A percentile compares a stretch with the other conserved stretches of the same genome.
Evolutionary conservation across 2,113 vertebrate genomes (phyloP).

Genomic region (Raja brachyura): DNA sequence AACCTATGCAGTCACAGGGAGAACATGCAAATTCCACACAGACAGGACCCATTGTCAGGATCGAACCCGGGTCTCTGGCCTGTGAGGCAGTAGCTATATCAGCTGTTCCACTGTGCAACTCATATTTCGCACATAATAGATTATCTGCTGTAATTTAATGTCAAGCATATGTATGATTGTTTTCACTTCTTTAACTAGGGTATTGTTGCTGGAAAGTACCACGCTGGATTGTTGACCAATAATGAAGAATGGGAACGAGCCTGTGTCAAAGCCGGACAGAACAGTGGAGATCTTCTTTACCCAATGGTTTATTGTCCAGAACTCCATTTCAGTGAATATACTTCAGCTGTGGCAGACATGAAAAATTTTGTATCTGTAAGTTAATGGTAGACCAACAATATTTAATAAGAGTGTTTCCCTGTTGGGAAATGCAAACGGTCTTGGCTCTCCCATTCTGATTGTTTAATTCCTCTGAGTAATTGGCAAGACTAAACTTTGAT

Average conservation of each 20-base stretch:
- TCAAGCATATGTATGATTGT: neutral
- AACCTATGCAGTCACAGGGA: too few species aligned
- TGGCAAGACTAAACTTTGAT: too few species aligned
- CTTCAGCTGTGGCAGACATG: conserved; percentile 42
- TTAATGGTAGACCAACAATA: neutral
- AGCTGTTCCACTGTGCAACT: too few species aligned
- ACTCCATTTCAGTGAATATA: conserved; percentile 42
- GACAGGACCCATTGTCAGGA: too few species aligned
- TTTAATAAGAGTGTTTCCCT: neutral
- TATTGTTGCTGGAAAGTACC: conserved; percentile 39
- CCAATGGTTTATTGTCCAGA: conserved; percentile 40
- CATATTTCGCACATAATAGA: neutral
- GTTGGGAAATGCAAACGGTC: neutral
- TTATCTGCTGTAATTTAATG: neutral
- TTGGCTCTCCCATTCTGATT: neutral
- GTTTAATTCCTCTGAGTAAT: neutral
- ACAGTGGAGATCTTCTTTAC: conserved; percentile 40
- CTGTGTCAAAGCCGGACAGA: conserved; percentile 39
- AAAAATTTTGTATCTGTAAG: conserved; percentile 41
- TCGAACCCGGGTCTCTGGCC: too few species aligned
- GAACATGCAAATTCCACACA: too few species aligned
- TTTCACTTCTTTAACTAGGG: conserved; percentile 19
- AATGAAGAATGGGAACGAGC: conserved; percentile 40
- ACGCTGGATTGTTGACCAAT: conserved; percentile 40
- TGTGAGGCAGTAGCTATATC: too few species aligned